Conservation (phyloP, 2,797 vertebrate species). For the Carcharodon carcharias region DNA sequence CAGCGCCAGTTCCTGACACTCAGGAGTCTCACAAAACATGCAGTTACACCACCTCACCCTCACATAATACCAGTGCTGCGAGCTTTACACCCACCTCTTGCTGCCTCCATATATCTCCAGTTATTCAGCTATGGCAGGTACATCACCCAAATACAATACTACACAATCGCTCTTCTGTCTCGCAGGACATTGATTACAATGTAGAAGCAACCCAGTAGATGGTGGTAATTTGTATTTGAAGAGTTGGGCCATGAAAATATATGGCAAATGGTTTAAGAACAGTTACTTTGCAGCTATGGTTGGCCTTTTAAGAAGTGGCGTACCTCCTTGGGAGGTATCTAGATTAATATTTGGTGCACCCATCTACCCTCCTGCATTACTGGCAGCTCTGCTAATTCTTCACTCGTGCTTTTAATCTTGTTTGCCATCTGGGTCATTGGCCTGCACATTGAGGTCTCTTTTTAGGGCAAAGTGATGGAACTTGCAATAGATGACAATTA, state of each 20-base stretch:
- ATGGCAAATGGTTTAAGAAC: not conserved
- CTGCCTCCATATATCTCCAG: not conserved
- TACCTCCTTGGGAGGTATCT: not conserved
- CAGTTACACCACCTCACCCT: not conserved
- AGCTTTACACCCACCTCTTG: not conserved
- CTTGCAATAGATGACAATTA: not conserved
- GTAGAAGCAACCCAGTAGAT: not conserved
- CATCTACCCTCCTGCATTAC: not conserved
- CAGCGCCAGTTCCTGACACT: not conserved
- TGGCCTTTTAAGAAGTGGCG: not conserved
- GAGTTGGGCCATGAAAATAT: not conserved
- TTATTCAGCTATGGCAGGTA: not conserved
- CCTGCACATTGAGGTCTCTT: not conserved
- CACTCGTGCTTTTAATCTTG: not conserved
- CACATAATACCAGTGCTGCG: not conserved
- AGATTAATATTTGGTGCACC: not conserved
- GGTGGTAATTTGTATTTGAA: not conserved
- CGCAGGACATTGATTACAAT: not conserved
- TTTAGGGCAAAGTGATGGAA: not conserved
- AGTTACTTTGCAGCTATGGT: not conserved
- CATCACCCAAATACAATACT: not conserved
- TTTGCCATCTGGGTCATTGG: not conserved
- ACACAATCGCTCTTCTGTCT: not conserved
- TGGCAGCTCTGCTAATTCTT: not conserved
- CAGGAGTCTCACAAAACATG: not conserved